Percentiles rank a stretch among this genome's conserved stretches.
phyloP scores from a whole-genome alignment of 2,797 vertebrate species.

The Neoniphon sammara region DNA sequence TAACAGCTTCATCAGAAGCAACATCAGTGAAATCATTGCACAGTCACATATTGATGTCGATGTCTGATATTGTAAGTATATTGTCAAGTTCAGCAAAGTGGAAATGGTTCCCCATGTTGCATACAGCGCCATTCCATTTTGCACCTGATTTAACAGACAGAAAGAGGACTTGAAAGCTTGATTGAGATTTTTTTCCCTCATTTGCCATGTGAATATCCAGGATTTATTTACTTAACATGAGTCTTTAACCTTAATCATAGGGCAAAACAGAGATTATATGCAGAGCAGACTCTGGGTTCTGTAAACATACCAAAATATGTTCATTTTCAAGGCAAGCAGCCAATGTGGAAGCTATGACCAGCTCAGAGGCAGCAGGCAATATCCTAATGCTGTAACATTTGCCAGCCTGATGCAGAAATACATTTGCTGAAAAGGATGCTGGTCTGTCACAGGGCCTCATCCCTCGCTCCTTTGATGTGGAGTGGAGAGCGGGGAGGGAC shows the following conservation, averaged over 20 bases:
- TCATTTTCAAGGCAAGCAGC: background rate
- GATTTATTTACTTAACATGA: background rate
- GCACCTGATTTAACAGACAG: slow-evolving; percentile 74
- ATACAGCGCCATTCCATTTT: slow-evolving; percentile 83
- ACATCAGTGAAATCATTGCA: slow-evolving; percentile 62
- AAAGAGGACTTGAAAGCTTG: slow-evolving; percentile 8
- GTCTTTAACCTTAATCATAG: background rate
- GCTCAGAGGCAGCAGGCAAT: background rate
- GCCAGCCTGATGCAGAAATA: background rate
- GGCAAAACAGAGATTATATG: background rate
- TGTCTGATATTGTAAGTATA: slow-evolving; percentile 79
- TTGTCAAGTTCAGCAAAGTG: slow-evolving; percentile 79
- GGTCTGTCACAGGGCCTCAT: slow-evolving; percentile 1
- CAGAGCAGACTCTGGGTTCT: background rate
- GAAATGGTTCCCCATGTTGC: slow-evolving; percentile 79
- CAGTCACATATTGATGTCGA: slow-evolving; percentile 50
- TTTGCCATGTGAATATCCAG: too few relatives aligned
- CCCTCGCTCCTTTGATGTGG: slow-evolving; percentile 8
- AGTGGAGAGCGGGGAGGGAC: background rate
- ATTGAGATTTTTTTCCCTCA: background rate
- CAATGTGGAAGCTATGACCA: background rate
- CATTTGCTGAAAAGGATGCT: background rate
- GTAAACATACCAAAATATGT: background rate
- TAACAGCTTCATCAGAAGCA: slow-evolving; percentile 72
- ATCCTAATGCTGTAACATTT: slow-evolving; percentile 14